Conservation (phyloP, 2,888 invertebrate species). For the Diarsia brunnea region DNA sequence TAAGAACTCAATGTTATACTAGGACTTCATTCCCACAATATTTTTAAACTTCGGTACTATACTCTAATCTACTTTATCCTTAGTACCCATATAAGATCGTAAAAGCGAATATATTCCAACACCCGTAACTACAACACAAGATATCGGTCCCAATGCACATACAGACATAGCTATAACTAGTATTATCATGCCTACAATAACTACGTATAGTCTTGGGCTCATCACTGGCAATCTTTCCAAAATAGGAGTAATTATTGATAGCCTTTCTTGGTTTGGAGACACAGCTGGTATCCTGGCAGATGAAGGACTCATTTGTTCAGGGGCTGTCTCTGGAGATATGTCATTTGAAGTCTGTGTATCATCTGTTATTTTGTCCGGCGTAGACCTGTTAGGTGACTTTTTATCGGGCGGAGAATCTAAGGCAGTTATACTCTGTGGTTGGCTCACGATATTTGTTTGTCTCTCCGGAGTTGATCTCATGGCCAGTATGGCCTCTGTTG, state of each 20-base stretch:
- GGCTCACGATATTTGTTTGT: constrained; percentile 57
- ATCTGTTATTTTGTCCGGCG: not conserved
- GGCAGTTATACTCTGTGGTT: constrained; percentile 41
- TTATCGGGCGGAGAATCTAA: not conserved
- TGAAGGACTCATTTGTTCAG: not conserved
- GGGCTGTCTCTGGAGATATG: too few relatives aligned
- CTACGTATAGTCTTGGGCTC: constrained; percentile 68
- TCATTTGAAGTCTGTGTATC: not conserved
- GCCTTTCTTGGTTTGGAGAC: constrained; percentile 4
- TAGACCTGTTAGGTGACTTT: not conserved
- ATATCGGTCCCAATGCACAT: constrained; percentile 75
- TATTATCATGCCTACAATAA: constrained; percentile 73
- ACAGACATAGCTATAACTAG: constrained; percentile 75
- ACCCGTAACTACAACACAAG: constrained; percentile 70
- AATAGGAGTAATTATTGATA: constrained; percentile 69
- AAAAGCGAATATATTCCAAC: constrained; percentile 65
- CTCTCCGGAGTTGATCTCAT: constrained; percentile 64
- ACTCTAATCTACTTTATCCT: constrained; percentile 52
- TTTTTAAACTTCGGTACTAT: not conserved
- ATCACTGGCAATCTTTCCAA: constrained; percentile 69
- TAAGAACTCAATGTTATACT: not conserved
- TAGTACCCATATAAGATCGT: constrained; percentile 44
- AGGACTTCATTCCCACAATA: not conserved
- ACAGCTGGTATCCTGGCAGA: not conserved
- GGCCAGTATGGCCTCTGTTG: constrained; percentile 48